Base-by-base conservation (phyloP, 2,113 vertebrate species). In the Neomonachus schauinslandi region DNA sequence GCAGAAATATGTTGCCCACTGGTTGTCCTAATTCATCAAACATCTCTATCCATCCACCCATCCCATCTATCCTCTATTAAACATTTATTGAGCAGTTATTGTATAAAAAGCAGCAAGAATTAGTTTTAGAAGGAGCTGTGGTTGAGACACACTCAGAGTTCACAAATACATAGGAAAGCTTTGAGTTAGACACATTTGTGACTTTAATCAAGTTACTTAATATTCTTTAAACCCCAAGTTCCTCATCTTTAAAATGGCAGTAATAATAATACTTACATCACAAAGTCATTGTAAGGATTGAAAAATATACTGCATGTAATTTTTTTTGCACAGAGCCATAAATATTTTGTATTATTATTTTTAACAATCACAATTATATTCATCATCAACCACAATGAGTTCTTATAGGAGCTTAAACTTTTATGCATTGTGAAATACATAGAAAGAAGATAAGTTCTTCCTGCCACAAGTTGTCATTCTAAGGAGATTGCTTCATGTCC, bases 291-390 rank as follows among this genome's bases (percentile, higher is more conserved):
- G 0, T 71, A 81, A 86, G n/a, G 12, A 82, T 94, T 89, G 22
- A 22, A 89, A 63, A 69, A 94, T 46, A 39, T 67, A 57, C 24
- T 91, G 1, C 69, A 36, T 22, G 9, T 84, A 53, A 36, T 89
- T 16, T 24, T 81, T 31, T 96, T 89, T 81, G 11, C 15, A 76
- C 16, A 92, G 55, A 91, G 22, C 2, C 5, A 65, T 57, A 86
- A 71, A 71, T 92, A 86, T 85, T 74, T 71, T 74, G 22, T 69
- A 39, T 74, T 61, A 28, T 90, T 83, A 79, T 92, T 93, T 82
- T 84, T 24, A 88, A 72, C 81, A 5, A 94, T 53, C 28, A 51
- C 12, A 46, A 33, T 91, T 24, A 63, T 71, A 92, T 59, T 92
- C 16, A 36, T 90, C 13, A 72, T 49, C 14, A 84, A 39, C 31